Percentiles rank a stretch among this genome's conserved stretches.
Evolutionary conservation across 2,113 vertebrate genomes (phyloP).

Genomic region (Tetraodon nigroviridis): DNA sequence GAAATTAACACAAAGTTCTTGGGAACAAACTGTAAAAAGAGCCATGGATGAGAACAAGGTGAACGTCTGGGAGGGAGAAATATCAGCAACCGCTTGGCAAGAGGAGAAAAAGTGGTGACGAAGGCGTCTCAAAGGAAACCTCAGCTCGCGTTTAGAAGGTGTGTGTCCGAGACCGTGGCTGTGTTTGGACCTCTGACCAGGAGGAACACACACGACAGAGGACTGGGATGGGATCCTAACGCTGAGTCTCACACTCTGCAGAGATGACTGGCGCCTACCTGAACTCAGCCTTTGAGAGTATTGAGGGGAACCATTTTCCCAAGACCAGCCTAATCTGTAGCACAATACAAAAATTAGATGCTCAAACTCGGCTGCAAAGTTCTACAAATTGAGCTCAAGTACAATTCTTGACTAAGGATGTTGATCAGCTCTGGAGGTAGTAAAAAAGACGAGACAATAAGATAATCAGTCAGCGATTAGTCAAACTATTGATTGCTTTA

Average conservation of each 20-base stretch:
- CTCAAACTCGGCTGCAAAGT: background rate
- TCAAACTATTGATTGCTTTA: background rate
- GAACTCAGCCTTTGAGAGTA: no score
- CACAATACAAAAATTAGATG: no score
- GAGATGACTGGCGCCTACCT: no score
- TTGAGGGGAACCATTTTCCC: no score
- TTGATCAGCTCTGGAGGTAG: background rate
- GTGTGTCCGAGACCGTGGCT: no score
- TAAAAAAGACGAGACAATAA: background rate
- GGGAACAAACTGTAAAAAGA: slow-evolving; percentile 36
- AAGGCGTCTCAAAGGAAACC: background rate
- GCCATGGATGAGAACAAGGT: slow-evolving; percentile 4
- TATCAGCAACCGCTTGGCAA: background rate
- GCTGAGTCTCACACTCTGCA: no score
- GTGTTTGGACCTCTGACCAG: no score
- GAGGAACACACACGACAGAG: no score
- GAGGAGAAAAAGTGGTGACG: background rate
- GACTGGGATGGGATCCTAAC: no score
- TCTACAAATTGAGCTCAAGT: background rate
- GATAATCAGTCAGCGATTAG: no score
- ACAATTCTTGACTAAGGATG: background rate
- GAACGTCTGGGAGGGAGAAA: slow-evolving; percentile 3
- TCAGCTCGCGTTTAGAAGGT: background rate
- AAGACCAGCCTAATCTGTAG: no score
- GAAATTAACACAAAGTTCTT: slow-evolving; percentile 47